phyloP scores from a whole-genome alignment of 2,113 vertebrate species.

The Lanius collurio region DNA sequence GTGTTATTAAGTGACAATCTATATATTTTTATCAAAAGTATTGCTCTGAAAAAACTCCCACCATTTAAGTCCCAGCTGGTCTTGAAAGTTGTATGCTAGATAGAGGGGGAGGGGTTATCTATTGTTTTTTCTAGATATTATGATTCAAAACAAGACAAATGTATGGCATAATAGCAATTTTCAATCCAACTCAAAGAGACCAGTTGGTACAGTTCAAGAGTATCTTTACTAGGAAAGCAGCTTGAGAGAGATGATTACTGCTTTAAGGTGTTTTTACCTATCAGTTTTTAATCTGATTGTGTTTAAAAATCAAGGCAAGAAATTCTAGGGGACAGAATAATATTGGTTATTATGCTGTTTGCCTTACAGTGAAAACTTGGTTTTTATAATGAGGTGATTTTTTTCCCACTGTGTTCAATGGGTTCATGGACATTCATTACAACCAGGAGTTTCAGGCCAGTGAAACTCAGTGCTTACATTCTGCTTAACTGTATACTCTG shows the following conservation, averaged over 20 bases:
- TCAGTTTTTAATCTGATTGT: not conserved
- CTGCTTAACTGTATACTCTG: not conserved
- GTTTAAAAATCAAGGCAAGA: not conserved
- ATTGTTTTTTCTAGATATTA: not conserved
- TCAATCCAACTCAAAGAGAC: not conserved
- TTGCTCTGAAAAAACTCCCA: not conserved
- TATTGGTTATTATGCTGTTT: not conserved
- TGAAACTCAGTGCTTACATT: not conserved
- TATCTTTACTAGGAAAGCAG: not conserved
- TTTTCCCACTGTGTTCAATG: not conserved
- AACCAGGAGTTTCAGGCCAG: not conserved
- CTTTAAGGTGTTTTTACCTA: not conserved
- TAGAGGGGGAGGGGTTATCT: not conserved
- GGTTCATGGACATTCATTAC: not conserved
- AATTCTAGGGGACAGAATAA: not conserved
- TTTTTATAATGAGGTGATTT: not conserved
- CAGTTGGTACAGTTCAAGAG: not conserved
- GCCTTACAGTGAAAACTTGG: not conserved
- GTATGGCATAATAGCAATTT: not conserved
- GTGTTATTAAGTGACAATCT: not conserved
- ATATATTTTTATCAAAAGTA: conserved; percentile 14
- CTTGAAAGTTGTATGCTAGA: not conserved
- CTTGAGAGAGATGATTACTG: not conserved
- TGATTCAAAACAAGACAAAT: not conserved
- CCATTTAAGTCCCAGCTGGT: not conserved